phyloP scores from a whole-genome alignment of 2,113 vertebrate species.

The Ginglymostoma cirratum region DNA sequence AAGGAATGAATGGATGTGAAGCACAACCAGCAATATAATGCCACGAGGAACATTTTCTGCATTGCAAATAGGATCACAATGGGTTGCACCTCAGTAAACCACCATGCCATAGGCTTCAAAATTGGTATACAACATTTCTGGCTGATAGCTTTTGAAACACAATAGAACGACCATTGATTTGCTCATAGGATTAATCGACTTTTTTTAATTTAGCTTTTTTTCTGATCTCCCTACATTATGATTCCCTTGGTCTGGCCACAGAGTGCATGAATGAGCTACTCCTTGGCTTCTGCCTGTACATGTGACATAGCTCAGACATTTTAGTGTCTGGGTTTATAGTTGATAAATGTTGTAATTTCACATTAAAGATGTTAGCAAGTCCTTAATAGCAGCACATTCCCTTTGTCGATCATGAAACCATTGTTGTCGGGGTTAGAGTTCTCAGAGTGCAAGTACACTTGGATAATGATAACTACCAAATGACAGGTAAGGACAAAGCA shows the following conservation, averaged over 20 bases:
- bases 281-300: not conserved
- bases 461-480: not conserved
- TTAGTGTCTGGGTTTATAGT: not conserved
- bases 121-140: not conserved
- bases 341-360: not conserved
- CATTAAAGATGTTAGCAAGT: not conserved
- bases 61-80: too few relatives aligned
- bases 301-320: not conserved
- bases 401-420: not conserved
- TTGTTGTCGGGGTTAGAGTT: not conserved
- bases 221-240: not conserved
- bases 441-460: not conserved
- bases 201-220: not conserved
- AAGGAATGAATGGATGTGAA: not conserved
- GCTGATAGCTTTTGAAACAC: not conserved
- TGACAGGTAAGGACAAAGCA: too few relatives aligned
- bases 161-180: not conserved
- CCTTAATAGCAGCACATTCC: not conserved
- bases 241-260: not conserved
- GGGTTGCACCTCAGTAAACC: not conserved
- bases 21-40: not conserved
- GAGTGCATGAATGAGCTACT: not conserved
- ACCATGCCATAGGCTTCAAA: not conserved
- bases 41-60: not conserved
- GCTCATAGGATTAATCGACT: not conserved